Evolutionary conservation across 2,888 invertebrate genomes (phyloP), one percentile per base, ranked within the genome.

Genomic region (Drosophila kambysellisi): DNA sequence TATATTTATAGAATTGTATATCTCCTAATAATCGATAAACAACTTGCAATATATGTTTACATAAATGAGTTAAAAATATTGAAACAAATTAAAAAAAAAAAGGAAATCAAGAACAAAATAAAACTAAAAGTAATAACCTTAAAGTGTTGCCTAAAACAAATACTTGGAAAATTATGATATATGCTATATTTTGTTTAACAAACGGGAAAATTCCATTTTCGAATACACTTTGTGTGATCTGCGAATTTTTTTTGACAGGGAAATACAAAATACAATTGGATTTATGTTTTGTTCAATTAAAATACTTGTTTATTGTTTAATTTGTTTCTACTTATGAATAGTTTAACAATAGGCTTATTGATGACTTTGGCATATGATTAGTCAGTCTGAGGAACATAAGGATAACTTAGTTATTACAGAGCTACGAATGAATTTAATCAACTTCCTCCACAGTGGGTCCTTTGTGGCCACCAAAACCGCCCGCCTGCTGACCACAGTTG

Each of bases 401-500:
- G 33, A 30, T 57, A 58, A 33, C 20, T 33, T 25, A 69, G 30
- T 11, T 53, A 48, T 35, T 59, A 46, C 29, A 41, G n/a, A 25
- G 12, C 12, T 51, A 48, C 33, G 61, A 66, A 57, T 46, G 8
- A 11, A 12, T 54, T 89, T 92, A 92, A 70, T 92, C 92, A 3
- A 91, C 91, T 78, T 92, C 92, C 68, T 92, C 92, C 8, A 92
- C 91, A 1, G 92, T 91, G 61, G 91, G 92, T 17, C 92, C 91
- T 3, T 95, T 90, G 59, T 80, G 76, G 83, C 96, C 66, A 12
- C 96, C 90, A 94, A 95, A 73, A 95, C 96, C 25, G 95, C 96
- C 85, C 94, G 92, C 35, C 94, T 94, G 93, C 95, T 96, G 90
- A 93, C 90, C 89, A 57, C 88, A 91, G 53, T 75, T 80, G 50